A percentile compares a stretch with the other conserved stretches of the same genome.
Evolutionary conservation across 1,140 invertebrate species (phyloP).

Genomic region (Pseudomyrmex gracilis): DNA sequence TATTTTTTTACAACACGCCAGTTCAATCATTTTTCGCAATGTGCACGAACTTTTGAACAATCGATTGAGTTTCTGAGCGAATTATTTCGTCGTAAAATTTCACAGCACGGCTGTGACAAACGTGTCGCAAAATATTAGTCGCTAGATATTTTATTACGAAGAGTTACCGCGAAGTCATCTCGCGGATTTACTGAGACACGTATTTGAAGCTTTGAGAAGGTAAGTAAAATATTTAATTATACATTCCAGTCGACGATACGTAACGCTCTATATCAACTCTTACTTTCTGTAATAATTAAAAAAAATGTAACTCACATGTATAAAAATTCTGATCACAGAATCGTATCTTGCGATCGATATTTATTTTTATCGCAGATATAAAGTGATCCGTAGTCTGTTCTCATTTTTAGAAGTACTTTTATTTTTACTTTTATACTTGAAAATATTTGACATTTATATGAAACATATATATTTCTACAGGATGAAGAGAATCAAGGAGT

Average conservation of each 20-base stretch:
- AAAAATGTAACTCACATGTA: no score
- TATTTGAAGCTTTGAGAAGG: constrained; percentile 42
- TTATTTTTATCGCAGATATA: no score
- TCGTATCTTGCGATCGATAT: no score
- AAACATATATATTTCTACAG: no score
- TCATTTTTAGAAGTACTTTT: not conserved
- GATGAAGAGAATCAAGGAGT: no score
- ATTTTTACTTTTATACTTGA: no score
- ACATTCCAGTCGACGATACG: not conserved
- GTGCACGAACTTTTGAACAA: not conserved
- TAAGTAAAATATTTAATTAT: constrained; percentile 45
- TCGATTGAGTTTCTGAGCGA: not conserved
- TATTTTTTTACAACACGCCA: not conserved
- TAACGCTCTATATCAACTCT: not conserved
- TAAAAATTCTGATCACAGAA: no score
- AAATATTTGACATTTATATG: no score
- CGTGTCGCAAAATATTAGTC: not conserved
- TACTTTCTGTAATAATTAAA: constrained; percentile 15
- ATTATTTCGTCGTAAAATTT: not conserved
- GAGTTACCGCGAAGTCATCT: not conserved
- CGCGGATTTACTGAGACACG: not conserved
- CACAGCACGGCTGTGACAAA: no score
- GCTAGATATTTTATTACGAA: not conserved
- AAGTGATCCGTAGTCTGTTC: not conserved
- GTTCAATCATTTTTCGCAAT: not conserved